phyloP scores from a whole-genome alignment of 2,888 invertebrate species.

The Creontiades dilutus region DNA sequence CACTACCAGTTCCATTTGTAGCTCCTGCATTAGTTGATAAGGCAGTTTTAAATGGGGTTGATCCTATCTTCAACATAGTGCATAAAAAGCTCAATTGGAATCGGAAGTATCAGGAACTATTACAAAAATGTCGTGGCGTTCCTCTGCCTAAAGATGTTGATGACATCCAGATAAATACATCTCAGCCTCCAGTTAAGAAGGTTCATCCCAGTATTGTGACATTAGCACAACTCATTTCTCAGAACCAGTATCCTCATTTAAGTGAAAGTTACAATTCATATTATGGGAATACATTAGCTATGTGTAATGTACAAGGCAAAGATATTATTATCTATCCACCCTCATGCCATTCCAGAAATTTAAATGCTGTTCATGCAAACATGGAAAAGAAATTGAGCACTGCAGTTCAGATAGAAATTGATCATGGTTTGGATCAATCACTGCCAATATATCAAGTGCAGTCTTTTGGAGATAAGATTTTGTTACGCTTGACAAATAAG shows the following conservation, averaged over 20 bases:
- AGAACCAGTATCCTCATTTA: background rate
- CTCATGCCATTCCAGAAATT: background rate
- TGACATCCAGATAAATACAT: background rate
- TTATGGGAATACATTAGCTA: background rate
- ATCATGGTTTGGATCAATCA: background rate
- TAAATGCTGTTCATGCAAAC: background rate
- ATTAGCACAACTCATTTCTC: background rate
- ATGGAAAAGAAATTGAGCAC: background rate
- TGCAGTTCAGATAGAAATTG: background rate
- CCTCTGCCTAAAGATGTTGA: background rate
- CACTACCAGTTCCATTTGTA: background rate
- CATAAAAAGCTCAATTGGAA: background rate
- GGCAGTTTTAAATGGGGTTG: background rate
- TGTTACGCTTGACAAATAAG: background rate
- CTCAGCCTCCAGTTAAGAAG: background rate
- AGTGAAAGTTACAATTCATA: background rate
- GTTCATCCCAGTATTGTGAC: background rate
- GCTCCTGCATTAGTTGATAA: background rate
- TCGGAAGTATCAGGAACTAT: background rate
- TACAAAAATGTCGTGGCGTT: background rate
- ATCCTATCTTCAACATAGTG: background rate
- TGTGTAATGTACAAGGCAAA: background rate
- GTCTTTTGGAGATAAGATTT: background rate
- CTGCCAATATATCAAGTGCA: background rate
- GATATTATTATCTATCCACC: background rate